A percentile compares a stretch with the other conserved stretches of the same genome.
Evolutionary conservation across 2,113 vertebrate species (phyloP).

Genomic region (Podiceps cristatus): DNA sequence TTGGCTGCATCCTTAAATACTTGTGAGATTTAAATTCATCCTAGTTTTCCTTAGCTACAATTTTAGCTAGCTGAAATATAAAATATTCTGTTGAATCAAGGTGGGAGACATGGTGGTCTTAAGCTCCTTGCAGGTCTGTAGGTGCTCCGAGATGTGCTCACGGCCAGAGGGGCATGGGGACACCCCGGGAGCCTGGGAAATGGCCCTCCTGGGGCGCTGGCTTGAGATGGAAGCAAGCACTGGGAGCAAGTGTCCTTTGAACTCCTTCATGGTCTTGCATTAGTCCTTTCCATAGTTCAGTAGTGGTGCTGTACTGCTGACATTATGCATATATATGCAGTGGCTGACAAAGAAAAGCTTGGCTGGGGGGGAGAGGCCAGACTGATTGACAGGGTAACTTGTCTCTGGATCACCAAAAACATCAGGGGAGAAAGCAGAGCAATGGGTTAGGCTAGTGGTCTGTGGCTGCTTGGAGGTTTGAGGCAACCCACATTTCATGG

Average conservation of each 20-base stretch:
- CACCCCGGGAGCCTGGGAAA: rapidly evolving
- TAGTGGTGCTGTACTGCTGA: not conserved
- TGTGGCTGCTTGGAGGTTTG: not conserved
- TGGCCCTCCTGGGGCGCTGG: rapidly evolving
- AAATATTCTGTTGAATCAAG: not conserved
- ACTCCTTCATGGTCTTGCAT: not conserved
- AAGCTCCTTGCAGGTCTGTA: not conserved
- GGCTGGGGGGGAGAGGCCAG: not conserved
- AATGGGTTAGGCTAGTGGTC: not conserved
- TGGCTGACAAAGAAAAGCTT: not conserved
- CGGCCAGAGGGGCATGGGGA: not conserved
- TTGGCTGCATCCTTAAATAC: not conserved
- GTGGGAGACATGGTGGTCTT: not conserved
- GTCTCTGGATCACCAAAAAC: not conserved
- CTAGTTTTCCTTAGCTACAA: not conserved
- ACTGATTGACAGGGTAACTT: not conserved
- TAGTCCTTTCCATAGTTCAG: not conserved
- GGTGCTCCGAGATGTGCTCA: not conserved
- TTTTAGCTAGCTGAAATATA: not conserved
- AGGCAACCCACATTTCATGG: rapidly evolving
- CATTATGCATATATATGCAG: not conserved
- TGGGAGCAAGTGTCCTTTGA: not conserved
- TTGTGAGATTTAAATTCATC: not conserved
- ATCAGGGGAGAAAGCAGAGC: not conserved
- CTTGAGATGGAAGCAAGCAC: not conserved